Base-by-base conservation (phyloP, 1,140 invertebrate species). In the Cheumatopsyche charites region DNA sequence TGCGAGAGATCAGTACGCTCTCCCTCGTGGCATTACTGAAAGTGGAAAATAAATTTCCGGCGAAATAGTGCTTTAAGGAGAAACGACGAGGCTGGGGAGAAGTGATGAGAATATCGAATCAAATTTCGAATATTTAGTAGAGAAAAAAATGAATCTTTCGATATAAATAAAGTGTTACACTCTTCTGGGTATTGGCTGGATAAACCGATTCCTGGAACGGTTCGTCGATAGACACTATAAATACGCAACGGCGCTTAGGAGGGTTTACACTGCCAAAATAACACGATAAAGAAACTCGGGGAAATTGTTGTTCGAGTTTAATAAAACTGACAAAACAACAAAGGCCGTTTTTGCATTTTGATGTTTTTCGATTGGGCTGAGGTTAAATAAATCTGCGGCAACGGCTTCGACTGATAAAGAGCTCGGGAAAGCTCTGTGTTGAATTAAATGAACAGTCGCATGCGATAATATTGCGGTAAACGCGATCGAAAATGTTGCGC, bases 1-100 rank as follows among this genome's bases (percentile, higher is more conserved):
- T 58, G 55, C 55, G 21, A 58, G 55, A 58, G 55, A 58, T 58
- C 55, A 58, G 17, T 58, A 23, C 21, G 55, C 21, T 58, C 23
- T 58, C 55, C 55, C 55, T 58, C 55, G 25, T 58, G 55, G 55
- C 19, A 58, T 58, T 58, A 58, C 55, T 19, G 13, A 58, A 58
- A 58, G 55, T 58, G 55, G 23, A 19, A 58, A 58, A 58, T 58
- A 58, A 58, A 58, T 58, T 58, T 58, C 55, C 55, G 19, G 3
- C 15, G 11, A 21, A 58, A 58, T 58, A 58, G 29, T 36, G 9
- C 29, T 36, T 36, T 36, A 36, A 36, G 29, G 29, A 4, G n/a
- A n/a, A n/a, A 3, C 29, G 29, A 36, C 9, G 29, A 36, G 29
- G n/a, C n/a, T n/a, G n/a, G 29, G 29, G 9, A 36, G 9, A 36